A percentile compares a stretch with the other conserved stretches of the same genome.
phyloP scores from a whole-genome alignment of 2,797 vertebrate species.

The Pachyuromys duprasi region DNA sequence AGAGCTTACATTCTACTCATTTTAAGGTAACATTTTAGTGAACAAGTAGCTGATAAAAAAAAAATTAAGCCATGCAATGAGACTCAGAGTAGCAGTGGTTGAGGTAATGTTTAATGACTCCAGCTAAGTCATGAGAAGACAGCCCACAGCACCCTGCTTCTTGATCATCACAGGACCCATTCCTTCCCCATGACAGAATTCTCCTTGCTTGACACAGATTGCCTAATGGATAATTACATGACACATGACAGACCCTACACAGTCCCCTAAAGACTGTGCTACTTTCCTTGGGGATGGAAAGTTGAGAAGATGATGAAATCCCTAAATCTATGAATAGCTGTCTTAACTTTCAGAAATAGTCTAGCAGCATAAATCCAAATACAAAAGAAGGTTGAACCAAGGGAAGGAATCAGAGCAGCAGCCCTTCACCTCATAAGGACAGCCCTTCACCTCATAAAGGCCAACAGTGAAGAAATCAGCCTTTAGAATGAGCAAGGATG shows the following conservation, averaged over 20 bases:
- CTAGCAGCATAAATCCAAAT: not conserved
- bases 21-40: conserved; percentile 33
- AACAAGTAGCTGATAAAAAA: not conserved
- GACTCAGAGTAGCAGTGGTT: not conserved
- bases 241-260: not conserved
- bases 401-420: not conserved
- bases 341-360: not conserved
- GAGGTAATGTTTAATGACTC: not conserved
- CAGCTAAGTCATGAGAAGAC: not conserved
- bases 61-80: not conserved
- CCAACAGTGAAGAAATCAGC: not conserved
- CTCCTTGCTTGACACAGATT: not conserved
- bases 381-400: not conserved
- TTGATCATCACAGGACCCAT: not conserved
- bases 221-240: not conserved
- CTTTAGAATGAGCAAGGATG: not conserved
- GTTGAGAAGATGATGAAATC: not conserved
- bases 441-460: not conserved
- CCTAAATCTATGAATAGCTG: not conserved
- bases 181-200: not conserved
- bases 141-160: not conserved
- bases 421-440: fast-evolving
- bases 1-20: not conserved
- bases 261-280: not conserved
- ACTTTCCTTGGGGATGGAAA: not conserved